phyloP scores from a whole-genome alignment of 2,113 vertebrate genomes.

The Callithrix jacchus region DNA sequence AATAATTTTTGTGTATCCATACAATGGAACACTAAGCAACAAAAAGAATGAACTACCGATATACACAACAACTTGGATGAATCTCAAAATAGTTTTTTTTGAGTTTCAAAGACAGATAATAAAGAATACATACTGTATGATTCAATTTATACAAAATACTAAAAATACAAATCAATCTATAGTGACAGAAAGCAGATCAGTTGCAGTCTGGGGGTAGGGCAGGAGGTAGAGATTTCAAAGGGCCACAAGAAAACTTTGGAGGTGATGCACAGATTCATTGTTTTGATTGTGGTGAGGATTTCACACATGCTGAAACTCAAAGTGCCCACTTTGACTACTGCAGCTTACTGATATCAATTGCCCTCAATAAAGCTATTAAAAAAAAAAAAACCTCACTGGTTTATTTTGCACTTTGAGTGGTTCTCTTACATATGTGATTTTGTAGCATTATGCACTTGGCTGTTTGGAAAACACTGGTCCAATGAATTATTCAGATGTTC shows the following conservation, averaged over 20 bases:
- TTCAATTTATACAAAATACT: background rate
- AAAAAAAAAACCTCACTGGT: background rate
- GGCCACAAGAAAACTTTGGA: background rate
- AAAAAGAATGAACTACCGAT: background rate
- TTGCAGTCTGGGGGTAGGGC: background rate
- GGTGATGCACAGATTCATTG: background rate
- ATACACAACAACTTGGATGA: background rate
- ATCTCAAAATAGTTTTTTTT: constrained; percentile 17
- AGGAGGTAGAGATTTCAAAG: background rate
- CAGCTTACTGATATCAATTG: background rate
- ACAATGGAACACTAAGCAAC: background rate
- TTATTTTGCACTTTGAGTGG: background rate
- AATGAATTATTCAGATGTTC: background rate
- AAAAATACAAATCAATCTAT: background rate
- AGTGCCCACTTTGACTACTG: background rate
- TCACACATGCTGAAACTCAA: background rate
- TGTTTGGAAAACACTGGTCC: background rate
- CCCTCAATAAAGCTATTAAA: constrained; percentile 1
- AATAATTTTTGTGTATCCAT: background rate
- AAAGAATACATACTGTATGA: background rate
- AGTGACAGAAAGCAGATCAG: background rate
- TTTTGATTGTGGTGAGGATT: background rate
- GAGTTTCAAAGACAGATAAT: constrained; percentile 21
- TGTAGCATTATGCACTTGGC: background rate
- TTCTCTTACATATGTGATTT: constrained; percentile 13